Evolutionary conservation across 37 sponge, comb jelly and placozoan species (phyloP), one percentile per base, ranked within the genome.

Genomic region (Ephydatia muelleri): DNA sequence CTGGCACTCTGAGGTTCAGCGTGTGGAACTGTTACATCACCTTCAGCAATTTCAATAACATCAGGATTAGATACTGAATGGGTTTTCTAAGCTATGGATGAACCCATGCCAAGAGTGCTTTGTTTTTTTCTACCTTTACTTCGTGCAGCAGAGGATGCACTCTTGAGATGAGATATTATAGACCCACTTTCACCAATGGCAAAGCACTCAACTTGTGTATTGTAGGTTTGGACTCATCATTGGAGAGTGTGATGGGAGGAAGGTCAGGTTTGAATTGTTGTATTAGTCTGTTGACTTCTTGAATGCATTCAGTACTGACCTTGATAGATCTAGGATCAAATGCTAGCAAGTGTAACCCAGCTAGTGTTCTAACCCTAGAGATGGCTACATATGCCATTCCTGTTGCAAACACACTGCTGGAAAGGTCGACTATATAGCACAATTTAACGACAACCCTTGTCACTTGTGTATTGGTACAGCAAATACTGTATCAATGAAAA

Each of bases 371-470:
- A 12, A 87, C 88, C 49, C 88, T 43, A 28, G 88, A 87, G 26
- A 91, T 36, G 33, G 92, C 92, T 1, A 91, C 88, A 73, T 91
- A 91, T 25, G 88, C 85, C 88, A 83, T 77, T 48, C 92, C 85
- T 25, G 49, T 37, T 35, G 72, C 40, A 76, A 92, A 92, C 21
- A 88, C 75, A 25, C 65, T n/a, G 28, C 84, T 65, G 9, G 84
- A 82, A 5, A 93, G 89, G 67, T 93, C 93, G 13, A 83, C 43
- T 23, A 93, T 23, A 93, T 86, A 21, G 86, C 93, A 83, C 73
- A 82, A 43, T 85, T 75, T 29, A 92, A 49, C 21, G 86, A 84
- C 38, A 89, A 71, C 19, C 90, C 84, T 68, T 89, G 90, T n/a
- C 80, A 84, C 70, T 89, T 89, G 69, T 85, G 83, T 30, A 82